Percentiles rank a stretch among this genome's conserved stretches.
Evolutionary conservation across 1,140 invertebrate genomes (phyloP).

Genomic region (Pseudomyrmex gracilis): DNA sequence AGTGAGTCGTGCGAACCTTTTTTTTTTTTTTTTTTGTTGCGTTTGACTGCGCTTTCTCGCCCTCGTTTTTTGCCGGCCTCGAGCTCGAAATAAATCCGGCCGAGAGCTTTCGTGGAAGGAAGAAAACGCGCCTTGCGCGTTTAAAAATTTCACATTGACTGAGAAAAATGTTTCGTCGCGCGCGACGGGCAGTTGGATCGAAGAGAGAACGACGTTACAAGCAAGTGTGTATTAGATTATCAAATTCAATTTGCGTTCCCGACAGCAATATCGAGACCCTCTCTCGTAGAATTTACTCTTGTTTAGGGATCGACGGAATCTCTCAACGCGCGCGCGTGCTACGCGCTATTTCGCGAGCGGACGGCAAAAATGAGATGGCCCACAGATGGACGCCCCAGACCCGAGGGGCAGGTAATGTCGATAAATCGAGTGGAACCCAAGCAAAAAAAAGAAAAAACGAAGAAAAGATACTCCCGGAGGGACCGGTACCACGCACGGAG

Average conservation of each 20-base stretch:
- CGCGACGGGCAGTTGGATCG: background rate
- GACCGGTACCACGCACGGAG: slow-evolving; percentile 74
- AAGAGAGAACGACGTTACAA: background rate
- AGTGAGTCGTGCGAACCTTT: slow-evolving; percentile 15
- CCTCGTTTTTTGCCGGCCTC: background rate
- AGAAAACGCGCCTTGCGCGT: slow-evolving; percentile 28
- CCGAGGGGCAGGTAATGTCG: slow-evolving; percentile 71
- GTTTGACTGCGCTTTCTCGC: slow-evolving; percentile 32
- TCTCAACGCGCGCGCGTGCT: slow-evolving; percentile 9
- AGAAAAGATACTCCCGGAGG: slow-evolving; percentile 70
- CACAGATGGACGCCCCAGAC: slow-evolving; percentile 18
- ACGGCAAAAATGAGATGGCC: slow-evolving; percentile 10
- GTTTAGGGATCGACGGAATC: slow-evolving; percentile 7
- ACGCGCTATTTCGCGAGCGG: background rate
- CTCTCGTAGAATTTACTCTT: background rate
- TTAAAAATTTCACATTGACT: background rate
- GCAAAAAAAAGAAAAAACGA: slow-evolving; percentile 76
- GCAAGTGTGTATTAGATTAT: too few relatives aligned
- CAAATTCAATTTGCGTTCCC: background rate
- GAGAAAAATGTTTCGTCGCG: slow-evolving; percentile 23
- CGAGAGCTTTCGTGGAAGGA: background rate
- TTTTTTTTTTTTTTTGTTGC: background rate
- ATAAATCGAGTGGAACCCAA: slow-evolving; percentile 78
- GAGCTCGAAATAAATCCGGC: slow-evolving; percentile 46
- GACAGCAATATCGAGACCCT: background rate